Conservation (phyloP, 2,888 invertebrate species). For the Tetanocera ferruginea region DNA sequence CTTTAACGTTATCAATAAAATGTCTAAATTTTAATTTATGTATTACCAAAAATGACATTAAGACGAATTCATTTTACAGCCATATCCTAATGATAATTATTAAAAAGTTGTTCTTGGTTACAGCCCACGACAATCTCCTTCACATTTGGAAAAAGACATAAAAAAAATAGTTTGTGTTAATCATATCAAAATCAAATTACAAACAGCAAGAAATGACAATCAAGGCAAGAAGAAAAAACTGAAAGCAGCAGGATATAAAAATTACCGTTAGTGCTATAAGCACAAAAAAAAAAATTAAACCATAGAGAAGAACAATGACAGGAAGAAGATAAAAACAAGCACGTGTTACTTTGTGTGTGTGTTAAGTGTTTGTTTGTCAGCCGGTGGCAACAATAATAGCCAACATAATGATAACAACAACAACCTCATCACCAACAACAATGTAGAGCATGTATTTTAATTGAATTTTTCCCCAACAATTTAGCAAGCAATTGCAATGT, state of each 20-base stretch:
- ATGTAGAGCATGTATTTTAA: conserved; percentile 53
- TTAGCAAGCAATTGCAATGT: conserved; percentile 20
- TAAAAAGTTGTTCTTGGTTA: neutral
- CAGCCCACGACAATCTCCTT: neutral
- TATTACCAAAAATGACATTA: neutral
- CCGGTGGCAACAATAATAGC: conserved; percentile 9
- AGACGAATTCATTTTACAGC: neutral
- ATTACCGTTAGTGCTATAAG: conserved; percentile 11
- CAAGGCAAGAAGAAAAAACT: neutral
- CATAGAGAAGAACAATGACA: neutral
- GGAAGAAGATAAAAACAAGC: neutral
- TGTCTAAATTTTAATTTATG: neutral
- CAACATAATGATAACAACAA: conserved; percentile 21
- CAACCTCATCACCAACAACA: conserved; percentile 36
- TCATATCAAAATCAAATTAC: conserved; percentile 30
- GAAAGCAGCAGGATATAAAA: neutral
- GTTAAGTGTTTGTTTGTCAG: neutral
- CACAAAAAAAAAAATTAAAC: neutral
- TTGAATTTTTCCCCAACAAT: conserved; percentile 61
- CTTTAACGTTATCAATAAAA: neutral
- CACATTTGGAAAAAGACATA: neutral
- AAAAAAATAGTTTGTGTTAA: neutral
- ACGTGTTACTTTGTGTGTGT: neutral
- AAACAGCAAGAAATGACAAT: conserved; percentile 7
- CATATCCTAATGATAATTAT: neutral